Evolutionary conservation across 92 coral and sea anemone genomes (phyloP), one percentile per base, ranked within the genome.

Genomic region (Pocillopora meandrina): DNA sequence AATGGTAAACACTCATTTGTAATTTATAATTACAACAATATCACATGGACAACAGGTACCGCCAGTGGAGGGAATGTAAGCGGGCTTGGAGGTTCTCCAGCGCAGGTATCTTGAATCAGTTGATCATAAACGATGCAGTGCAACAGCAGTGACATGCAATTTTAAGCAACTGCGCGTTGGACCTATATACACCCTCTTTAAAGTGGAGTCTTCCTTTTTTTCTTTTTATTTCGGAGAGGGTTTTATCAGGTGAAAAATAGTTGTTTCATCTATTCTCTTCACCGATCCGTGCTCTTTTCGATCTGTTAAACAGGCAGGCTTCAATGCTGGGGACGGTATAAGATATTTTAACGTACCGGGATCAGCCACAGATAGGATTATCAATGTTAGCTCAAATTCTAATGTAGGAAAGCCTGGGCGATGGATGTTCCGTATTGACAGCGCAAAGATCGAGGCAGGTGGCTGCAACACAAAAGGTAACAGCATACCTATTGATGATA

Each of bases 401-500:
- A 92, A 92, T 72, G 87, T 92, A 17, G 87, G 67, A 14, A 78
- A 71, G 9, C 95, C 95, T 12, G 95, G 95, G 36, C 84, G 71
- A 78, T 92, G 90, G 82, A 80, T 92, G 79, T 92, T 89, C 68
- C 87, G 93, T 10, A 78, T 90, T 9, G 95, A 92, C 72, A 82
- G 76, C 56, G 90, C 92, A 33, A 79, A 77, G 56, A 86, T 91
- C 52, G 62, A 75, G 58, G 82, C 65, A 34, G 95, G 91, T 74
- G 95, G 93, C 15, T 92, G 95, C 61, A 89, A 87, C 81, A 84
- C 88, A 9, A 81, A 49, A 90, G 95, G 95, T 90, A 72, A 19
- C 58, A 23, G 57, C 19, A 42, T 3, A 3, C 52, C 52, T 7
- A 7, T 7, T 42, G 52, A 42, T 42, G 52, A 3, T 3, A 42